A percentile compares a stretch with the other conserved stretches of the same genome.
Evolutionary conservation across 2,113 vertebrate genomes (phyloP).

Genomic region (Aramus guarauna): DNA sequence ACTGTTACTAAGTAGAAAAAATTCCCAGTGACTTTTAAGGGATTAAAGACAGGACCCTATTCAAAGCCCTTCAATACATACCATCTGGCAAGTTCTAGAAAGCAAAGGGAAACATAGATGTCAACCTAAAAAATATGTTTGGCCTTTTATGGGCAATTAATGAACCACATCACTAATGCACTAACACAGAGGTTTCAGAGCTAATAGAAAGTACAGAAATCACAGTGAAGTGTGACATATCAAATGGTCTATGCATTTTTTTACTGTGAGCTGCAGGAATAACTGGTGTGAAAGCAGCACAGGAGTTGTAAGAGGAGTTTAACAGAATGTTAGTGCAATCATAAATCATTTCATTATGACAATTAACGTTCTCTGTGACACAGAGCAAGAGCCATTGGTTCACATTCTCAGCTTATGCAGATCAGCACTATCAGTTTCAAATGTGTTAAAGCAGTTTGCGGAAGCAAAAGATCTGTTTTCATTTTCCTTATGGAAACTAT

Average conservation of each 20-base stretch:
- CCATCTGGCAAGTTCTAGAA: background rate
- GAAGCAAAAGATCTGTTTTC: background rate
- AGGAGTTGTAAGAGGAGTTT: background rate
- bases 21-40: background rate
- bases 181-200: background rate
- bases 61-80: background rate
- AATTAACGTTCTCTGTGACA: background rate
- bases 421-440: background rate
- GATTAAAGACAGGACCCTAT: background rate
- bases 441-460: background rate
- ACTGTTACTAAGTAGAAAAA: background rate
- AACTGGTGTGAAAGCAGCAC: background rate
- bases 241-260: background rate
- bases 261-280: background rate
- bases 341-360: background rate
- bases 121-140: background rate
- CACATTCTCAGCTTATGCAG: background rate
- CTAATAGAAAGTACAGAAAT: background rate
- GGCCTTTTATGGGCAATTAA: background rate
- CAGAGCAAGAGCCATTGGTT: background rate
- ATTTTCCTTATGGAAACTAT: constrained; percentile 6
- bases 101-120: background rate
- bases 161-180: background rate
- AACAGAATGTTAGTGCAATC: background rate
- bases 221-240: background rate